Base-by-base conservation (phyloP, 2,888 invertebrate species). In the Mesopsocus fuscifrons region DNA sequence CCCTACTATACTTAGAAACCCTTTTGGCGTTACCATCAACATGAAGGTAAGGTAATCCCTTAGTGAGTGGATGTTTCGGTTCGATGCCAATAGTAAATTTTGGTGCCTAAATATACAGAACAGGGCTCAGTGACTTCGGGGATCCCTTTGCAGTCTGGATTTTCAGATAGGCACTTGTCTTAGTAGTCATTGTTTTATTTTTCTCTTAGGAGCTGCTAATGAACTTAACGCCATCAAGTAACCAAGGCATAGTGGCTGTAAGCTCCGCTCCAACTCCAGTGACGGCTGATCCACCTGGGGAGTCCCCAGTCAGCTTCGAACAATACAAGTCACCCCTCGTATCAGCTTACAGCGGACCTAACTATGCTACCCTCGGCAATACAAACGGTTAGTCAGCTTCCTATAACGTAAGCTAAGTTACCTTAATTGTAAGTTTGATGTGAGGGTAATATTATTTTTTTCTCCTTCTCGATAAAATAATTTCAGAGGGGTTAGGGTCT, bases 21-120 rank as follows among this genome's bases (percentile, higher is more conserved):
- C 71, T 41, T 72, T 72, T 50, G 68, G 70, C 44, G 72, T 76
- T 44, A 69, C 71, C 46, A 70, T 77, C 48, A 75, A 75, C 57
- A 72, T 76, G 69, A 76, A 75, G 65, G 74, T 71, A 60, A 53
- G 26, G 9, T 43, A 17, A 26, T 9, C 26, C 6, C 26, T 26
- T 26, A 26, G 26, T 26, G 26, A 26, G 26, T 20, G 16, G 11
- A 22, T 8, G 34, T 15, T 41, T 17, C 34, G 21, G 34, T 23
- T 21, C 18, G 18, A 41, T 34, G 6, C 18, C 13, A 21, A 5
- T 21, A 6, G 20, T 44, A n/a, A 8, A 17, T 30, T 20, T 22
- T n/a, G n/a, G n/a, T n/a, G n/a, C n/a, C n/a, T n/a, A n/a, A n/a
- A n/a, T n/a, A n/a, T n/a, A n/a, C n/a, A n/a, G n/a, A n/a, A n/a